Evolutionary conservation across 2,797 vertebrate genomes (phyloP).

Genomic region (Malurus leucopterus): DNA sequence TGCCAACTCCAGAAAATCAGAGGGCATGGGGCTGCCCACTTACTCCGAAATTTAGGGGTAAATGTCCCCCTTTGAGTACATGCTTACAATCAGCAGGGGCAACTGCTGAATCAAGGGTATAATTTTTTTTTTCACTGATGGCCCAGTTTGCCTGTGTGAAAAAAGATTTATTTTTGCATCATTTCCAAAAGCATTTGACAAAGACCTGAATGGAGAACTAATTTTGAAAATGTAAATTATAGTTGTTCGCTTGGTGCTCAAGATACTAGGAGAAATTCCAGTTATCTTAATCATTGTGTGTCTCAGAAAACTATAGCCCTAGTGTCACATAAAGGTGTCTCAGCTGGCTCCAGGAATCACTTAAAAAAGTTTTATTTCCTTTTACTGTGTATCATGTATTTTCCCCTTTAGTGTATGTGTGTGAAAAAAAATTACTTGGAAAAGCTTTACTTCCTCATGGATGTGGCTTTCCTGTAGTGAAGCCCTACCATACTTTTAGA

Average conservation of each 20-base stretch:
- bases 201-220: neutral
- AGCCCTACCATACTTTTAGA: neutral
- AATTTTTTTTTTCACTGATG: neutral
- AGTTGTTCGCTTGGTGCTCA: neutral
- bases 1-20: neutral
- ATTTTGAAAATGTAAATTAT: neutral
- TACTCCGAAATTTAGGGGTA: neutral
- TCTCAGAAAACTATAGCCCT: neutral
- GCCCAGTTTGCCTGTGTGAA: neutral
- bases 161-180: neutral
- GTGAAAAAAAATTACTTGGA: neutral
- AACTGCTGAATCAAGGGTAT: neutral
- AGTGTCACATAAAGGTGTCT: neutral
- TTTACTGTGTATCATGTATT: neutral
- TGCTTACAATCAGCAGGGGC: neutral
- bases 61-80: neutral
- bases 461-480: neutral
- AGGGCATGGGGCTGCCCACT: neutral
- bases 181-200: neutral
- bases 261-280: neutral
- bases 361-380: neutral
- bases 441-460: neutral
- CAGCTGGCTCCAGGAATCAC: neutral
- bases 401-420: neutral
- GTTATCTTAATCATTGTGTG: neutral